Evolutionary conservation across 2,113 vertebrate species (phyloP).

Genomic region (Pomatostomus ruficeps): DNA sequence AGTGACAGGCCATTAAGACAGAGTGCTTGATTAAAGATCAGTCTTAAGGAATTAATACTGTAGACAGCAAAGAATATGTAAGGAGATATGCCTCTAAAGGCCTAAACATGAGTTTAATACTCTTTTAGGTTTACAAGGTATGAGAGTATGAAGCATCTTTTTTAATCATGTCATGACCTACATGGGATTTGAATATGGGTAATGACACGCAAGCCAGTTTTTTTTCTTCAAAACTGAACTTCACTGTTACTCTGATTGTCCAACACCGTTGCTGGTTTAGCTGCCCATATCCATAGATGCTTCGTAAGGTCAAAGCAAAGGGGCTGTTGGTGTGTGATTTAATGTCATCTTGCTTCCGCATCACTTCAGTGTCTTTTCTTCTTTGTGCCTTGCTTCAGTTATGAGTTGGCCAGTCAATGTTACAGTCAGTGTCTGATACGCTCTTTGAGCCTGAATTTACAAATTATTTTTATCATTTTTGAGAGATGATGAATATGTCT

Average conservation of each 20-base stretch:
- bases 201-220: neutral
- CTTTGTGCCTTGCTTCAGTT: constrained; percentile 12
- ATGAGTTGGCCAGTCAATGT: neutral
- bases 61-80: neutral
- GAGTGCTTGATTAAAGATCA: neutral
- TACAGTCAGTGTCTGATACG: neutral
- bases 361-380: neutral
- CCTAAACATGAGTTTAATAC: neutral
- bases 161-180: neutral
- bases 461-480: neutral
- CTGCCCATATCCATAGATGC: neutral
- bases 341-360: neutral
- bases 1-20: neutral
- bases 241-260: neutral
- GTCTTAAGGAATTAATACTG: neutral
- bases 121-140: neutral
- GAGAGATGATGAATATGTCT: neutral
- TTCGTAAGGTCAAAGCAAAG: constrained; percentile 18
- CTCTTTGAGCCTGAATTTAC: constrained; percentile 15
- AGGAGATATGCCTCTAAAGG: neutral
- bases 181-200: neutral
- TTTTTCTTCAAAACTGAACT: neutral
- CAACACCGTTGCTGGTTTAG: neutral
- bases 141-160: neutral
- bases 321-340: neutral